Evolutionary conservation across 2,113 vertebrate genomes (phyloP).

Genomic region (Columba janthina): DNA sequence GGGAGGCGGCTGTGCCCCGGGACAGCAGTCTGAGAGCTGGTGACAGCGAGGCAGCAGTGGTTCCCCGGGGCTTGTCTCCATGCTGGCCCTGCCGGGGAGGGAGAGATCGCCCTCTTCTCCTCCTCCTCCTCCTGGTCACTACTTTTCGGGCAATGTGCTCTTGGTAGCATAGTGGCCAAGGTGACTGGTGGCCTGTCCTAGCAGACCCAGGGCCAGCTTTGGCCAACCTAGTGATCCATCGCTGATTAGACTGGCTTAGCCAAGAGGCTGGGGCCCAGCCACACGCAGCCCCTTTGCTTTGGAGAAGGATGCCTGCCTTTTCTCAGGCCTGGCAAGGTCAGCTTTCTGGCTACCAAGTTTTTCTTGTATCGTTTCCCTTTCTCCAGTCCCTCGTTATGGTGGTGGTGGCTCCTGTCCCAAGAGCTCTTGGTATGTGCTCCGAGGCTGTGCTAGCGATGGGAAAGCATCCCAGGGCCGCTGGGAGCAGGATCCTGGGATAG

Average conservation of each 20-base stretch:
- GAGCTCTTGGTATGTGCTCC: rapidly evolving
- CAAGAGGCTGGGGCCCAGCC: rapidly evolving
- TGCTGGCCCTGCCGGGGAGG: background rate
- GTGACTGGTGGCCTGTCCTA: background rate
- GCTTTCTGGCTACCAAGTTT: background rate
- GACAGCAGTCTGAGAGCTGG: background rate
- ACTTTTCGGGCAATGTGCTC: background rate
- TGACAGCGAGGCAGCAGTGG: background rate
- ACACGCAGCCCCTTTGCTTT: background rate
- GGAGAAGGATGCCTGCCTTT: background rate
- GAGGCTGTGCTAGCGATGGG: rapidly evolving
- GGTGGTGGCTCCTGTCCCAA: background rate
- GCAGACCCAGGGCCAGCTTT: background rate
- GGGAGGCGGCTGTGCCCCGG: background rate
- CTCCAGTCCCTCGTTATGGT: background rate
- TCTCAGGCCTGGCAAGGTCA: background rate
- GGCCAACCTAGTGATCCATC: background rate
- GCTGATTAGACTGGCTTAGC: background rate
- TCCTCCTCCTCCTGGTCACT: background rate
- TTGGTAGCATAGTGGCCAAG: background rate
- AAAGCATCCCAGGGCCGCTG: background rate
- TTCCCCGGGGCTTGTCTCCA: background rate
- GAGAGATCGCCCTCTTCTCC: background rate
- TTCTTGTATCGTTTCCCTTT: background rate
- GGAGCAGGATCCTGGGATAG: background rate